Base-by-base conservation (phyloP, 2,888 invertebrate genomes). In the Elysia crispata region DNA sequence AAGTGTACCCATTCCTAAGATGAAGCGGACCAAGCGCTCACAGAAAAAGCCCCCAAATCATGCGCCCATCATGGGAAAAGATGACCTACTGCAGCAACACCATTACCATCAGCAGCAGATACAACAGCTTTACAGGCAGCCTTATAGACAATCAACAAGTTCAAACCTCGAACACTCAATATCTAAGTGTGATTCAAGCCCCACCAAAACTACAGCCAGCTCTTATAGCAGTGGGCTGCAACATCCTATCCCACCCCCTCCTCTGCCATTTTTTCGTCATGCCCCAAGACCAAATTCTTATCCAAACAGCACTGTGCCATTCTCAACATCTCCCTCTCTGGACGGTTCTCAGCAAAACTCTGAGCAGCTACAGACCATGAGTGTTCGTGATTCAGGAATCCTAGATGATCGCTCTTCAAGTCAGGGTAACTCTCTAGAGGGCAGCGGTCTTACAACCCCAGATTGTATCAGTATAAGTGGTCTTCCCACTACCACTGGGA, bases 341-440 rank as follows among this genome's bases (percentile, higher is more conserved):
- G 6, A 28, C 6, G 28, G 73, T 54, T 8, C 18, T 49, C 66
- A 74, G n/a, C 49, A 15, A 11, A 50, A 49, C 0, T 11, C 18
- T 31, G 70, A 80, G 13, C 79, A 74, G n/a, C n/a, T n/a, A 62
- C 62, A 23, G 25, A 41, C 74, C 8, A 50, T 62, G 33, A 76
- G 60, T 20, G n/a, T 41, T 18, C 54, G 80, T 25, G 80, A 80
- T 54, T 80, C 80, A 13, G 80, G 80, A 30, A 80, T 80, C 57
- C 60, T 80, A 23, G 80, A 80, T 23, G 80, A 80, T 66, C 76
- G 76, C 23, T 80, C 80, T 1, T 76, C 80, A 1, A 76, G 76
- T 60, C 50, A 76, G 57, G 76, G 76, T 11, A 80, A 80, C 62
- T 80, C 80, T 6, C 41, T 76, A 13, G 80, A 80, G 23, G 80